Percentiles rank a stretch among this genome's conserved stretches.
These are phyloP conservation scores for Cephus runcator DNA, from an alignment of 2,888 invertebrate genomes.

Conservation along the genomic window DNA sequence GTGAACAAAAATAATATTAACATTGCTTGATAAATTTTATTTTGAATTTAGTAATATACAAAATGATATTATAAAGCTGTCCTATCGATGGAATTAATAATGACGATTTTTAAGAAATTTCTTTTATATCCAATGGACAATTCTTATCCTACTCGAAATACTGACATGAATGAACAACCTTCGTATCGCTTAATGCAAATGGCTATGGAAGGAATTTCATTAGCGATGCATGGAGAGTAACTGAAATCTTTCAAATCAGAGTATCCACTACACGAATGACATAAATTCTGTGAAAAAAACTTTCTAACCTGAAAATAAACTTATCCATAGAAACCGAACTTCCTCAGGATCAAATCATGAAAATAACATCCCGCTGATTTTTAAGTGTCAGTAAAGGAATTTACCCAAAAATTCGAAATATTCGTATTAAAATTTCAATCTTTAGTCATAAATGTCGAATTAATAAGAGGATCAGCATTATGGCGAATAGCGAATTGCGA, in stretches of 20 bases:
- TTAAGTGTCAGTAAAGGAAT: background rate
- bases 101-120: background rate
- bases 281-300: background rate
- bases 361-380: too few relatives aligned
- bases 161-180: background rate
- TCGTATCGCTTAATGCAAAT: background rate
- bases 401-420: background rate
- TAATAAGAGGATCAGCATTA: constrained; percentile 14
- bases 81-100: background rate
- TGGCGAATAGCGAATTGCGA: constrained; percentile 9
- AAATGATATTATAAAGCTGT: background rate
- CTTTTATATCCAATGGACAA: background rate
- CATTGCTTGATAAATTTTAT: background rate
- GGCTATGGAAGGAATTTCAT: background rate
- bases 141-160: background rate
- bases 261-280: background rate
- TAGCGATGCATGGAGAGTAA: background rate
- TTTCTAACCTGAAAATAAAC: background rate
- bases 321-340: background rate
- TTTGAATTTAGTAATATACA: background rate
- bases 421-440: background rate
- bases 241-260: background rate
- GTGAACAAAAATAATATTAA: background rate
- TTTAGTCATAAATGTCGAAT: background rate
- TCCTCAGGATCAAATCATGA: background rate